These are phyloP conservation scores for Arion vulgaris DNA, from an alignment of 1,140 invertebrate species.

Conservation along the genomic window DNA sequence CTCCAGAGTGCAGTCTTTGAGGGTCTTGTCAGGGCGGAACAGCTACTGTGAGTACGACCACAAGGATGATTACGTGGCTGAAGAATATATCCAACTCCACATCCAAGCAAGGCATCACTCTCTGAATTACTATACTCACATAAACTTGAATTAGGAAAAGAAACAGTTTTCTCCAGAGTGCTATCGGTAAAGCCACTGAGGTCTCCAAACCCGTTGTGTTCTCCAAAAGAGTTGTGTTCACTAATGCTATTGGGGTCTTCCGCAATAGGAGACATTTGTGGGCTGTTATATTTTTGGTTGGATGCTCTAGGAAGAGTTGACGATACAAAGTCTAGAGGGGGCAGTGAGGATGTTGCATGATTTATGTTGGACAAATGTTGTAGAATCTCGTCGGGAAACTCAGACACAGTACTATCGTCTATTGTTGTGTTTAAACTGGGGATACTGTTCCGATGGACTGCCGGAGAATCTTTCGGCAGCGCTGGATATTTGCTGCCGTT, in stretches of 20 bases:
- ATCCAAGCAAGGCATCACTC: neutral
- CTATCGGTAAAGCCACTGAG: neutral
- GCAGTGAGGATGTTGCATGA: too few species aligned
- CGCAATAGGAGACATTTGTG: slow-evolving; percentile 28
- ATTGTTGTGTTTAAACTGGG: slow-evolving; percentile 1
- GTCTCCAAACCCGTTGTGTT: too few species aligned
- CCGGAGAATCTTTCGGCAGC: neutral
- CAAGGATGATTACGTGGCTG: neutral
- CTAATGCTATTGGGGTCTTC: slow-evolving; percentile 5
- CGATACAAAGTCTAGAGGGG: neutral
- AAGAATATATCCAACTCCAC: neutral
- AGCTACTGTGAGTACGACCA: neutral
- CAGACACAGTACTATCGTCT: neutral
- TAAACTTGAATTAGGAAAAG: slow-evolving; percentile 5
- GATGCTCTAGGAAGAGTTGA: slow-evolving; percentile 21
- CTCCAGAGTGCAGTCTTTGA: neutral
- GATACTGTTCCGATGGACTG: slow-evolving; percentile 2
- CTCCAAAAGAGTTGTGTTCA: neutral
- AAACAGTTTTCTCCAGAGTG: slow-evolving; percentile 16
- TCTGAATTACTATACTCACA: neutral
- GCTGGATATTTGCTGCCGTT: neutral
- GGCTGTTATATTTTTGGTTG: neutral
- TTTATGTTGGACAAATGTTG: neutral
- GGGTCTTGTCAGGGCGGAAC: neutral
- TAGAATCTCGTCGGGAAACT: neutral